Conservation (phyloP, 53 echinoderm and acorn worm genomes). For the Actinopyga echinites region DNA sequence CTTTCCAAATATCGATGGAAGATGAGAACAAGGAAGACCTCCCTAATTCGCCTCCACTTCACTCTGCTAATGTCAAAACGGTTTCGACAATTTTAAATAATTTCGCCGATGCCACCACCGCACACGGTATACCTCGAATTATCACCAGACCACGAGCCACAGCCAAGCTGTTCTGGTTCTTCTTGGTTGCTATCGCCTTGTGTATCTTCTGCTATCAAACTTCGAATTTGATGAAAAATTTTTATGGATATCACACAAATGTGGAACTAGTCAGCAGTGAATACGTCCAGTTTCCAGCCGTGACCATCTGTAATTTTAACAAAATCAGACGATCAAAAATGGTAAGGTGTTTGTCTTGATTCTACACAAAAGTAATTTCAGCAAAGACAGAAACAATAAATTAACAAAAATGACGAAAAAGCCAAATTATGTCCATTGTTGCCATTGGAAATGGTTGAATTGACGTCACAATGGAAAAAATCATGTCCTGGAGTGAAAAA, state of each 20-base stretch:
- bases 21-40: too few relatives aligned
- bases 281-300: constrained; percentile 64
- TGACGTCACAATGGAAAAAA: too few relatives aligned
- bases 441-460: too few relatives aligned
- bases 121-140: constrained; percentile 75
- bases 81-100: constrained; percentile 52
- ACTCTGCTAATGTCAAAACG: too few relatives aligned
- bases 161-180: constrained; percentile 66
- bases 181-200: constrained; percentile 35
- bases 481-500: too few relatives aligned
- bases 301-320: constrained; percentile 87
- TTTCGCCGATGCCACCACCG: constrained; percentile 73
- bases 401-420: too few relatives aligned
- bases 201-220: constrained; percentile 60
- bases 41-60: too few relatives aligned
- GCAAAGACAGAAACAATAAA: too few relatives aligned
- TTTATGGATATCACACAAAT: constrained; percentile 61
- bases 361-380: too few relatives aligned
- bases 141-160: constrained; percentile 42
- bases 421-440: too few relatives aligned
- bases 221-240: constrained; percentile 43
- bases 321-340: constrained; percentile 41
- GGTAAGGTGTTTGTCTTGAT: neutral
- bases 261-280: constrained; percentile 67
- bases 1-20: too few relatives aligned